Base-by-base conservation (phyloP, 2,888 invertebrate species). In the Hylaea fasciaria region DNA sequence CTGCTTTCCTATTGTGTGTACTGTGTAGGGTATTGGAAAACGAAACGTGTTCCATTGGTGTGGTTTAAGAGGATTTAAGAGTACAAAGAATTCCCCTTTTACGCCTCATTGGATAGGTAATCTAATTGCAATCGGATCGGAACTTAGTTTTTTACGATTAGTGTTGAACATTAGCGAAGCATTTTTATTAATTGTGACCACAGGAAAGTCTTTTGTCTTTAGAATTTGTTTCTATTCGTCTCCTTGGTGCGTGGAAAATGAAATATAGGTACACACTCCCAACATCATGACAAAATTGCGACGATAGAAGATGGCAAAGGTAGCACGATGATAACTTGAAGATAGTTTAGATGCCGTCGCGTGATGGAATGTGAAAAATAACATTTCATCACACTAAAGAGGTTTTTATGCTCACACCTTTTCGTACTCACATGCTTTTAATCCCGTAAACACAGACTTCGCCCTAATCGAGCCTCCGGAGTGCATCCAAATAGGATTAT, bases 401-500 rank as follows among this genome's bases (percentile, higher is more conserved):
- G 12, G 12, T 2, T 43, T 10, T 11, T 22, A 43, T 11, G 10
- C 43, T 43, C 12, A 22, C n/a, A 22, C 14, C 40, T 14, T 1
- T 40, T 40, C 14, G 12, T 40, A 40, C 14, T 14, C 53, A 54
- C 57, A 52, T 56, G 53, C 57, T 47, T 65, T 61, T 78, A 76
- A 77, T 74, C 67, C 69, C 64, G 71, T 75, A 78, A 81, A 78
- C 73, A 76, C 70, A 67, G 67, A 69, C 66, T 73, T 49, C 48
- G 57, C 65, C 64, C 73, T 79, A 80, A 81, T 76, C 75, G 76
- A 64, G 73, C 66, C 66, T n/a, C 57, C 58, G 63, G 74, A 80
- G 82, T 81, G 85, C 83, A 87, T 83, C 77, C 84, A 79, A 87
- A 87, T 81, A 76, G 84, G 81, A 82, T 85, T 85, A 84, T 82